Percentiles rank a stretch among this genome's conserved stretches.
phyloP scores from a whole-genome alignment of 1,140 invertebrate species.

The Neodiprion lecontei region DNA sequence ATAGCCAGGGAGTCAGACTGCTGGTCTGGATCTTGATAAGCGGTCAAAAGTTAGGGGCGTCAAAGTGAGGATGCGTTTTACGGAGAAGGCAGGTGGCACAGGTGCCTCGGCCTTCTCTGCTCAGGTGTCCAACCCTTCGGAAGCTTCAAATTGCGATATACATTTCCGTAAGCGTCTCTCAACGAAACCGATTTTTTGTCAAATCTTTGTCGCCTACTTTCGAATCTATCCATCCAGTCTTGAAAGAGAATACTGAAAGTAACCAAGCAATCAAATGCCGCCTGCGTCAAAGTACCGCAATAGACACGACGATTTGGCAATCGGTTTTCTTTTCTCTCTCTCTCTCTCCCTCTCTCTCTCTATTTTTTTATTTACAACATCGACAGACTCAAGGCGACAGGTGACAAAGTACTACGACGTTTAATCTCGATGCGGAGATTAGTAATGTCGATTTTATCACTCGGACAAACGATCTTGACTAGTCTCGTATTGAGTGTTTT shows the following conservation, averaged over 20 bases:
- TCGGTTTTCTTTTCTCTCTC: conserved; percentile 12
- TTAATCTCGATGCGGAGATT: not conserved
- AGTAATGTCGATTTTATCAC: not conserved
- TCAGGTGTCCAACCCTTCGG: not conserved
- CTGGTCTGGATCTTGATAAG: not conserved
- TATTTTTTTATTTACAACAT: not conserved
- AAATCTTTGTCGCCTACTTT: too few relatives aligned
- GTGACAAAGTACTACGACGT: not conserved
- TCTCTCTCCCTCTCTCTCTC: too few relatives aligned
- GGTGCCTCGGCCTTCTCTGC: not conserved
- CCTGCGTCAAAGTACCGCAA: conserved; percentile 16
- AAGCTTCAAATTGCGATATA: too few relatives aligned
- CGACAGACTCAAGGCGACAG: not conserved
- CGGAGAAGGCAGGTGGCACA: not conserved
- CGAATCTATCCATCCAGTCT: too few relatives aligned
- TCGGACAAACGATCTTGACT: not conserved
- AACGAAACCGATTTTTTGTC: too few relatives aligned
- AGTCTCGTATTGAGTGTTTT: not conserved
- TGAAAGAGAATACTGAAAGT: too few relatives aligned
- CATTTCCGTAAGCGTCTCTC: too few relatives aligned
- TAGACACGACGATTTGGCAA: conserved; percentile 20
- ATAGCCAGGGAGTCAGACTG: too few relatives aligned
- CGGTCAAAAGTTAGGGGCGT: not conserved
- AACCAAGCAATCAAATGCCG: too few relatives aligned
- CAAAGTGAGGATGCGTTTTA: not conserved